Base-by-base conservation (phyloP, 2,797 vertebrate genomes). In the Denticeps clupeoides region DNA sequence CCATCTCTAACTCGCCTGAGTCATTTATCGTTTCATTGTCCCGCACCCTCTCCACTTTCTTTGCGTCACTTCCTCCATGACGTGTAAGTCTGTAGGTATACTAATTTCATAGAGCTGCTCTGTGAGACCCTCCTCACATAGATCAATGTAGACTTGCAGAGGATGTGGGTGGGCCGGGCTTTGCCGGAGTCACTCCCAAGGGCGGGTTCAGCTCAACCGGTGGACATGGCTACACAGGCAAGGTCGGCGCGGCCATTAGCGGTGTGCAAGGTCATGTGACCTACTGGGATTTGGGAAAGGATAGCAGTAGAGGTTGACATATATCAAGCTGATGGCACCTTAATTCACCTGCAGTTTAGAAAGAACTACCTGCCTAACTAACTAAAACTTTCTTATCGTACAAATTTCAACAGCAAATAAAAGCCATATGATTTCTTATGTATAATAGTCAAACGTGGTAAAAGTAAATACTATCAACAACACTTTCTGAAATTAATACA, bases 61-160 rank as follows among this genome's bases (percentile, higher is more conserved):
- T 73, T 78, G 79, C 72, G 67, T 13, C 55, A 78, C 77, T 77
- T 75, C 79, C 82, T 78, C 73, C 70, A 74, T 75, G 71, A 81
- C 78, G 73, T 70, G 74, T 74, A 71, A 64, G 68, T 77, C 74
- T 10, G 54, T 57, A 72, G 74, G 74, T 74, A 70, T 73, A 64
- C 52, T 49, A 57, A 60, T 65, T 74, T 69, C 74, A 73, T 77
- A 79, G 78, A 80, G 77, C 74, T 78, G 73, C 80, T 72, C 77
- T 79, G 65, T 74, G 73, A 79, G 72, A 46, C 16, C 43, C 4
- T 67, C 73, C n/a, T n/a, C n/a, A n/a, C n/a, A n/a, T n/a, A n/a
- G n/a, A n/a, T n/a, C n/a, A n/a, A n/a, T n/a, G n/a, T n/a, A n/a
- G n/a, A n/a, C n/a, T n/a, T n/a, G n/a, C n/a, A n/a, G n/a, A n/a